phyloP scores from a whole-genome alignment of 2,113 vertebrate species.

The Entomyzon cyanotis region DNA sequence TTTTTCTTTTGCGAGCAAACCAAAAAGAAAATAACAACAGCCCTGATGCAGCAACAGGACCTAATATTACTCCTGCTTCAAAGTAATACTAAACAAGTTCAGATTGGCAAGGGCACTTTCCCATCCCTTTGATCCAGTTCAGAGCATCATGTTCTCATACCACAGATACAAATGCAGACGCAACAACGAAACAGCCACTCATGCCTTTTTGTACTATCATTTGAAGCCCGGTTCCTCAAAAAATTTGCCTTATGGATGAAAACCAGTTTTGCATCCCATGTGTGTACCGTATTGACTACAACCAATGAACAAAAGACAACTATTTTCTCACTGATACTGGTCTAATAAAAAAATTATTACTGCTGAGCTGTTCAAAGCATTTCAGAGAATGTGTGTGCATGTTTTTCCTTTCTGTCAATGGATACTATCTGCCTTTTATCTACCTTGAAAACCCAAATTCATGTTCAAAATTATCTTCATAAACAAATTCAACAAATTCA shows the following conservation, averaged over 20 bases:
- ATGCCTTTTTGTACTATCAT: background rate
- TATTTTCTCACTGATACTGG: background rate
- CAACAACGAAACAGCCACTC: background rate
- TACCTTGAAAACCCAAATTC: background rate
- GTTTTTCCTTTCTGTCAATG: background rate
- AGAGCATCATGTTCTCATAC: background rate
- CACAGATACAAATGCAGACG: background rate
- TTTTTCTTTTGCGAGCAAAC: conserved; percentile 18
- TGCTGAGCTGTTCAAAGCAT: background rate
- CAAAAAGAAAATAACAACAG: background rate
- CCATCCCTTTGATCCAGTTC: background rate
- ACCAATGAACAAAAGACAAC: background rate
- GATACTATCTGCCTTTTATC: background rate
- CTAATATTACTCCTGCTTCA: background rate
- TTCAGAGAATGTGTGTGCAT: background rate
- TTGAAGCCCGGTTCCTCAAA: background rate
- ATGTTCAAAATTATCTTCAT: background rate
- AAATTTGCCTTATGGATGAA: background rate
- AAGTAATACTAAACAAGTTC: background rate
- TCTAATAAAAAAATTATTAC: background rate
- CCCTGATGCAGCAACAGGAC: background rate
- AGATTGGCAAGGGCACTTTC: background rate
- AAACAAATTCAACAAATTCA: background rate
- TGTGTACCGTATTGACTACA: background rate
- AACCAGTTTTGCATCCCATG: background rate